Base-by-base conservation (phyloP, 1,140 invertebrate species). In the Drosophila trapezifrons region DNA sequence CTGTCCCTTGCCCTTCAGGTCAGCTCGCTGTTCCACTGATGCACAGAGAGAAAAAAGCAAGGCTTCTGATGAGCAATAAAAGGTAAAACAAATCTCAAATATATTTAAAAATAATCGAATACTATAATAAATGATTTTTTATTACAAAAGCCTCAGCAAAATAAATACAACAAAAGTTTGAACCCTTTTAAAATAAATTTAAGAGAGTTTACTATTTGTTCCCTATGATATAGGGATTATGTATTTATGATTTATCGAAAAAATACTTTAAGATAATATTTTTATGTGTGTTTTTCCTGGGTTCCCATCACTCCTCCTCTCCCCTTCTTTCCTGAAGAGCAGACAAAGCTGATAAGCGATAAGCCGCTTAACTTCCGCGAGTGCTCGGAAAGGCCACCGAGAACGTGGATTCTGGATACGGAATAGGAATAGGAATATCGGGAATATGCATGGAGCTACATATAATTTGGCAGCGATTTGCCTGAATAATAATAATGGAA, bases 281-380 rank as follows among this genome's bases (percentile, higher is more conserved):
- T 52, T 22, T 22, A 22, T 22, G 15, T 9, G 32, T 54, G 51
- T 38, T 49, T 43, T 18, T 4, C 7, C 59, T 17, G 13, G 25
- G 29, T 37, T 43, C 0, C 3, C 55, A 27, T 42, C 20, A 25
- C n/a, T 22, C 4, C 45, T 3, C 9, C n/a, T 12, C 8, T 13
- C 27, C 20, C 62, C 10, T 25, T 66, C 49, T 49, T 47, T 37
- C 15, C 29, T 22, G 17, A 40, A 66, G 42, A 66, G 51, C 62
- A 67, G 37, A 40, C 64, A 90, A 89, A 87, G 84, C 84, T 72
- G 84, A 87, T 87, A 87, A 87, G 73, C 69, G 84, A 89, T 87
- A 87, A 87, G 84, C 80, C 57, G 84, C 73, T 87, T 87, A 80
- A 52, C 76, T 45, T 57, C 57, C 59, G 66, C 42, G 46, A 35